phyloP scores from a whole-genome alignment of 2,888 invertebrate species.

The Molorchus minor region DNA sequence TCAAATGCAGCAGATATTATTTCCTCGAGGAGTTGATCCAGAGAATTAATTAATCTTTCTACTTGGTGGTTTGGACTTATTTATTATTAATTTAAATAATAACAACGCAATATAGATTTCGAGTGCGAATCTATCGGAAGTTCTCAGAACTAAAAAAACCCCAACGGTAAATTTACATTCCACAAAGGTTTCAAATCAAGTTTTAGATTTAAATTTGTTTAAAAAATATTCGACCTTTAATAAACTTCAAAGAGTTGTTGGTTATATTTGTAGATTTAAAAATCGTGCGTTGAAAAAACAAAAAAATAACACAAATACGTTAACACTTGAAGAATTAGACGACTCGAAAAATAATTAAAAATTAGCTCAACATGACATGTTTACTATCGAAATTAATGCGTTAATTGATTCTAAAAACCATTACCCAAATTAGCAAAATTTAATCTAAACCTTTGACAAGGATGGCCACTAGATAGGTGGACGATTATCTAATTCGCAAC shows the following conservation, averaged over 20 bases:
- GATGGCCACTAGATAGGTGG: constrained; percentile 21
- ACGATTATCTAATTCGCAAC: constrained; percentile 8
- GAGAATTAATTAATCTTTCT: background rate
- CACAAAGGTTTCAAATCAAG: background rate
- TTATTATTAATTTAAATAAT: background rate
- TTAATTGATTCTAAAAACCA: constrained; percentile 5
- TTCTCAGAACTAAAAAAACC: background rate
- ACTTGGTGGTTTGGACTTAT: constrained; percentile 11
- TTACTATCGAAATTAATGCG: background rate
- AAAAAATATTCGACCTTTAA: constrained; percentile 15
- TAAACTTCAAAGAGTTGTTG: constrained; percentile 16
- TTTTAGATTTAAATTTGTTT: constrained; percentile 7
- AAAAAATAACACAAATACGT: background rate
- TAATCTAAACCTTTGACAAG: constrained; percentile 13
- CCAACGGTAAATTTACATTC: background rate
- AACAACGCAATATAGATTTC: background rate
- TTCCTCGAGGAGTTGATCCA: background rate
- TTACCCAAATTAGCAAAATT: constrained; percentile 4
- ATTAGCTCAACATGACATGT: constrained; percentile 9
- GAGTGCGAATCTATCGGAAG: background rate
- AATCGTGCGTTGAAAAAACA: constrained; percentile 3
- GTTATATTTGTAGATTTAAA: constrained; percentile 11
- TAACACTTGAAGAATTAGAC: constrained; percentile 11
- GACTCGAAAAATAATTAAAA: constrained; percentile 3
- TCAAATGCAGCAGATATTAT: constrained; percentile 16